Percentiles rank a stretch among this genome's conserved stretches.
Evolutionary conservation across 92 coral and sea anemone genomes (phyloP).

Genomic region (Epizoanthus scotinus): DNA sequence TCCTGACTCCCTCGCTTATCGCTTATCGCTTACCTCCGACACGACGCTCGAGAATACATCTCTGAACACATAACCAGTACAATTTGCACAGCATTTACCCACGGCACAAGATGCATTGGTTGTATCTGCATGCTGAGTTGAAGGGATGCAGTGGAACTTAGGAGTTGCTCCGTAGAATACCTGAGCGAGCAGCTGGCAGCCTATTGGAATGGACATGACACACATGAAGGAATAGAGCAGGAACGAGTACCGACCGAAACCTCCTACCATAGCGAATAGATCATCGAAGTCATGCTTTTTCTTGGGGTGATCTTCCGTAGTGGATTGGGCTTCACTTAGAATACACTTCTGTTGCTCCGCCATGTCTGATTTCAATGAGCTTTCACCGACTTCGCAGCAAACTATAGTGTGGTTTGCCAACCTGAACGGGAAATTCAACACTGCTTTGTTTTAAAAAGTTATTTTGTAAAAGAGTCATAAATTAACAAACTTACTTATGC

Average conservation of each 20-base stretch:
- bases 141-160: slow-evolving; percentile 45
- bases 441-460: no score
- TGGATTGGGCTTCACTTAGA: not conserved
- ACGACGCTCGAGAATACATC: slow-evolving; percentile 59
- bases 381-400: no score
- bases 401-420: no score
- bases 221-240: slow-evolving; percentile 65
- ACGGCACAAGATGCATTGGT: slow-evolving; percentile 37
- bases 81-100: slow-evolving; percentile 43
- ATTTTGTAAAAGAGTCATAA: no score
- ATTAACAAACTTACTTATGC: no score
- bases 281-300: slow-evolving; percentile 66
- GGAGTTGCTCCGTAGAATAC: slow-evolving; percentile 84
- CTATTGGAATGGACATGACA: slow-evolving; percentile 67
- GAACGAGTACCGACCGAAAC: slow-evolving; percentile 73
- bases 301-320: not conserved
- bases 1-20: no score
- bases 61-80: slow-evolving; percentile 43
- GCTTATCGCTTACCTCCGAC: slow-evolving; percentile 46
- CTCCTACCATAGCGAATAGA: slow-evolving; percentile 65
- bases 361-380: not conserved
- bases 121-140: not conserved
- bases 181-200: slow-evolving; percentile 73
- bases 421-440: no score
- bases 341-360: slow-evolving; percentile 7